Conservation (phyloP, 2,888 invertebrate genomes). For the Drosophila silvestris region DNA sequence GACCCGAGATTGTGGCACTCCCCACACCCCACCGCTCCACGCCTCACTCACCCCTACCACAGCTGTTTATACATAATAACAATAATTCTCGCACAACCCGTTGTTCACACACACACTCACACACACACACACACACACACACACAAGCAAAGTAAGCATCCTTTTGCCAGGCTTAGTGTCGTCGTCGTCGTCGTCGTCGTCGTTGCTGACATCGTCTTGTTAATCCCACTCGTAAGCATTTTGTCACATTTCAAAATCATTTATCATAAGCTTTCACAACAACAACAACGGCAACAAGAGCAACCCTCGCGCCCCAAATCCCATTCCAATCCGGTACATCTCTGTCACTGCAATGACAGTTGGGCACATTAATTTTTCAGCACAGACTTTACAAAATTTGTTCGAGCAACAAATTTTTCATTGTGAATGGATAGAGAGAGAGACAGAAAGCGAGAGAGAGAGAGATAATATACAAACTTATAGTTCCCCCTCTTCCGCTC, state of each 20-base stretch:
- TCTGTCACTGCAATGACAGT: conserved; percentile 77
- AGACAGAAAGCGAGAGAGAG: not conserved
- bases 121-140: not conserved
- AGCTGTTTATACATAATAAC: conserved; percentile 4
- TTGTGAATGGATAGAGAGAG: conserved; percentile 27
- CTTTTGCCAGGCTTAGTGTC: conserved; percentile 38
- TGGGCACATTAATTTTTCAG: conserved; percentile 78
- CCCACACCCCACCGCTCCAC: not conserved
- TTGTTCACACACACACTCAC: not conserved
- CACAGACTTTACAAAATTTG: conserved; percentile 74
- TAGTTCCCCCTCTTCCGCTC: conserved; percentile 11
- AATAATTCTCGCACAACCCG: conserved; percentile 46
- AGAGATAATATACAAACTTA: conserved; percentile 58
- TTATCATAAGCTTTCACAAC: conserved; percentile 82
- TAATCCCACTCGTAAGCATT: conserved; percentile 81
- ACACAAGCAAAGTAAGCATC: conserved; percentile 28
- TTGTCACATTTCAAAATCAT: conserved; percentile 84
- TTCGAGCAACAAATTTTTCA: conserved; percentile 65
- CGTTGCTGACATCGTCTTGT: conserved; percentile 54
- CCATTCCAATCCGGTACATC: conserved; percentile 55
- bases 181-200: conserved; percentile 28
- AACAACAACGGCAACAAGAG: conserved; percentile 23
- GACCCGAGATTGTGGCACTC: conserved; percentile 37
- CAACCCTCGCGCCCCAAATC: conserved; percentile 64
- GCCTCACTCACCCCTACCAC: not conserved